Base-by-base conservation (phyloP, 2,888 invertebrate species). In the Netelia melanura region DNA sequence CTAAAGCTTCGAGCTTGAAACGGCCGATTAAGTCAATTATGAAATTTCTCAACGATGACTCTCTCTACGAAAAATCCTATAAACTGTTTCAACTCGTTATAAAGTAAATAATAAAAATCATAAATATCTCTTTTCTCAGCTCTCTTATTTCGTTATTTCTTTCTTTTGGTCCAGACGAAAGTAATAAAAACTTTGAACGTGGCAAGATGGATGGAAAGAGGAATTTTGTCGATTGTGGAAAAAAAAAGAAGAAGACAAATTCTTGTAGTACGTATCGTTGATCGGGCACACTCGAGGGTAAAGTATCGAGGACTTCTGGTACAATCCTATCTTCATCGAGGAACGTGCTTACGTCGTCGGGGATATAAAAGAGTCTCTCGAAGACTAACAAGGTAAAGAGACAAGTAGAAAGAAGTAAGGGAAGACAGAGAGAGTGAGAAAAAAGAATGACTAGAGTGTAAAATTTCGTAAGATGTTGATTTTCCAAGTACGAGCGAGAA, bases 311-410 rank as follows among this genome's bases (percentile, higher is more conserved):
- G 67, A 78, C 65, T 65, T 58, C 48, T 72, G 38, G 56, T 80
- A 56, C 65, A 58, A 52, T 43, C 43, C 72, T 54, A 74, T 72
- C 62, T 83, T 67, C 65, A 78, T 83, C 72, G 72, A 38, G 61
- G 43, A 77, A 83, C 78, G 83, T 78, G 79, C 74, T 70, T 62
- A 64, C 67, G 25, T 3, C 38, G 44, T 48, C 48, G 58, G 25
- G 56, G 25, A 72, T 14, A 44, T 72, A 80, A 44, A 44, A 64
- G 64, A 52, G 10, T 71, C 17, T 56, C 56, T 43, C 17, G 21
- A 21, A 72, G 23, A 11, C 62, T 43, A 76, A 21, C 44, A 71
- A 61, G 54, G 64, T 8, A 10, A 52, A 52, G 71, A 43, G 44
- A 38, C n/a, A 11, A 64, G 64, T 8, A 62, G 10, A 17, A 67